These are phyloP conservation scores for Epicauta chinensis DNA, from an alignment of 1,140 invertebrate genomes.

Conservation along the genomic window DNA sequence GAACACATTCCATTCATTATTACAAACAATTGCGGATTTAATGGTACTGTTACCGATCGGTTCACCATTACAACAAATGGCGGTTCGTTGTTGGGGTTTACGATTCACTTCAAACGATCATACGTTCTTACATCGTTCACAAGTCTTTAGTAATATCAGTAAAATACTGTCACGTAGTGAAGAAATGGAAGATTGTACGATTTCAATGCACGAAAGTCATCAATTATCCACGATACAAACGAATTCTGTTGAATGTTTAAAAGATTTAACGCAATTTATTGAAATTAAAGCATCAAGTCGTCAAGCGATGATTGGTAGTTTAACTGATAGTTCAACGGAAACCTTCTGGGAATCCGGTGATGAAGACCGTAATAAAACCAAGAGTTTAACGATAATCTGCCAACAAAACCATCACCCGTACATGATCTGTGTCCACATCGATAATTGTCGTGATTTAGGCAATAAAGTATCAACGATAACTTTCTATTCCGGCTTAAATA, in stretches of 20 bases:
- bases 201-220: slow-evolving; percentile 58
- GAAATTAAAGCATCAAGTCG: slow-evolving; percentile 88
- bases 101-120: slow-evolving; percentile 84
- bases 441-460: slow-evolving; percentile 85
- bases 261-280: slow-evolving; percentile 66
- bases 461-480: slow-evolving; percentile 81
- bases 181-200: slow-evolving; percentile 56
- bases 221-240: slow-evolving; percentile 43
- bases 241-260: slow-evolving; percentile 57
- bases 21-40: slow-evolving; percentile 88
- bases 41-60: slow-evolving; percentile 85
- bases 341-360: slow-evolving; percentile 99
- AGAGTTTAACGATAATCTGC: slow-evolving; percentile 54
- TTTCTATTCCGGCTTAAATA: slow-evolving; percentile 72
- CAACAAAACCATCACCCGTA: slow-evolving; percentile 53
- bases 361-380: slow-evolving; percentile 88
- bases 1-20: slow-evolving; percentile 76
- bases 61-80: slow-evolving; percentile 83
- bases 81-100: slow-evolving; percentile 89
- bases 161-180: slow-evolving; percentile 92
- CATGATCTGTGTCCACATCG: slow-evolving; percentile 80
- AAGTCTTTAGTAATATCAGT: slow-evolving; percentile 85
- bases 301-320: slow-evolving; percentile 85
- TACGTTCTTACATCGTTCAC: slow-evolving; percentile 80
- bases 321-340: slow-evolving; percentile 92